phyloP scores from a whole-genome alignment of 2,888 invertebrate species.

The Catonia carolina region DNA sequence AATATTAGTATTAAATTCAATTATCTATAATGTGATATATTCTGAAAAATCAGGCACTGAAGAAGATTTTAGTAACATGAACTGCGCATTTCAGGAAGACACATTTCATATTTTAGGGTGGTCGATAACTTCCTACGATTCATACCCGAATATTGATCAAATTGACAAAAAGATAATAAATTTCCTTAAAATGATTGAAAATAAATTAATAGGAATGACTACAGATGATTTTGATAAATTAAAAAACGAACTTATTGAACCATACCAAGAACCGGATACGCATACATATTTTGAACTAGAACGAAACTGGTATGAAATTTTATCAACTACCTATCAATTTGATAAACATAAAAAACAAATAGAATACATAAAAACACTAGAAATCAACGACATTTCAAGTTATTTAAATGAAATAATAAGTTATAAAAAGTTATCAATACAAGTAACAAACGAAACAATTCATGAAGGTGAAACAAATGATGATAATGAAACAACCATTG shows the following conservation, averaged over 20 bases:
- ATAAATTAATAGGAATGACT: constrained; percentile 51
- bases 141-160: constrained; percentile 64
- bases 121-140: constrained; percentile 68
- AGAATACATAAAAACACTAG: constrained; percentile 22
- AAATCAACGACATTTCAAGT: background rate
- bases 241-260: constrained; percentile 62
- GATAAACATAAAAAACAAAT: constrained; percentile 65
- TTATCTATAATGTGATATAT: constrained; percentile 80
- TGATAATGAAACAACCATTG: no score
- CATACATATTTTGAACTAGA: constrained; percentile 67
- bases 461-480: no score
- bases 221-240: constrained; percentile 55
- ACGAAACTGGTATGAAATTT: constrained; percentile 76
- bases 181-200: constrained; percentile 59
- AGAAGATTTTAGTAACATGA: constrained; percentile 86
- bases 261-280: constrained; percentile 68
- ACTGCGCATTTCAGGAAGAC: constrained; percentile 61
- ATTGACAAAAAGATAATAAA: constrained; percentile 65
- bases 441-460: no score
- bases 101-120: constrained; percentile 72
- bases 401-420: no score
- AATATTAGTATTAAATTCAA: constrained; percentile 48
- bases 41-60: no score
- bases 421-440: no score
- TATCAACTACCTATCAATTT: constrained; percentile 64